Evolutionary conservation across 2,888 invertebrate species (phyloP), one percentile per base, ranked within the genome.

Genomic region (Drymonia ruficornis): DNA sequence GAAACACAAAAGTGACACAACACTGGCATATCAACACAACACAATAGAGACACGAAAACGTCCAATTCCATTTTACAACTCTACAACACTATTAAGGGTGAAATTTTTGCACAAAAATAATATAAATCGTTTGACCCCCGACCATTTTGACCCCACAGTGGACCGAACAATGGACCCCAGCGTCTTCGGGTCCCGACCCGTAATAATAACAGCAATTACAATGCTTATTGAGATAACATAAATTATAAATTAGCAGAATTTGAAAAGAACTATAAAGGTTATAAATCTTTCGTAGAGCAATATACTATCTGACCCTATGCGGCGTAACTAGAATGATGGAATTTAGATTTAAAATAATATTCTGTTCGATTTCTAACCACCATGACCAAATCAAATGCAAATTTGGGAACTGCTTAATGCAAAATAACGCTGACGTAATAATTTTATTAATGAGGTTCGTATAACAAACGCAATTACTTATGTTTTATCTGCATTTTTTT

Each of bases 121-220:
- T 80, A 87, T 89, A 88, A 89, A 89, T 83, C 69, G 76, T 63
- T 78, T 87, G 86, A 87, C 88, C 91, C 89, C 76, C 80, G 84
- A 86, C 86, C 87, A 84, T 88, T 88, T 84, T 89, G 91, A 90
- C 90, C 92, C 91, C 76, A 79, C 59, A 52, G 69, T 69, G 59
- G 55, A 31, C 36, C 59, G 65, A 70, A 89, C 87, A 89, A 87
- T 80, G 65, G 75, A 19, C 49, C 8, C 49, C 53, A 78, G 73
- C 91, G 82, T 91, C 91, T 92, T 89, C 74, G 84, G 83, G 79
- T 79, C 78, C 80, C 87, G 88, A 89, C 86, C 88, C 86, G 74
- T 75, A 80, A 86, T 91, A 90, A 91, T 89, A 84, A 81, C 82
- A 75, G 63, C 86, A 87, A 89, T 89, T 86, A 86, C 86, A 84